phyloP scores from a whole-genome alignment of 2,888 invertebrate species.

The Cataglyphis rosenhaueri region DNA sequence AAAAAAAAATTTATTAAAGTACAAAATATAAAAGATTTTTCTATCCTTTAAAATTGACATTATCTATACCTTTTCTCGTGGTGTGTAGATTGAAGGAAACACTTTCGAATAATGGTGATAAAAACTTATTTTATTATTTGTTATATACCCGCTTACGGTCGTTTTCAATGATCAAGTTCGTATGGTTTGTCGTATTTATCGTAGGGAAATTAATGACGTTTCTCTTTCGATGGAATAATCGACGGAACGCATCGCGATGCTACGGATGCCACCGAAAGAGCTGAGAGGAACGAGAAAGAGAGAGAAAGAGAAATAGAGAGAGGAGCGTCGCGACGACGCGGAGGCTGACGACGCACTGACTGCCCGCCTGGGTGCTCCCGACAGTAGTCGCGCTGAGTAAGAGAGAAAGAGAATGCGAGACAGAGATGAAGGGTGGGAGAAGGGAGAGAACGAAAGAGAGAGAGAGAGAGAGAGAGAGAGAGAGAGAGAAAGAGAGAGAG shows the following conservation, averaged over 20 bases:
- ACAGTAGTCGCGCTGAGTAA: slow-evolving; percentile 60
- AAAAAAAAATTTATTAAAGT: neutral
- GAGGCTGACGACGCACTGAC: slow-evolving; percentile 84
- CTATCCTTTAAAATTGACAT: neutral
- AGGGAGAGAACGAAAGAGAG: slow-evolving; percentile 13
- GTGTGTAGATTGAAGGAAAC: slow-evolving; percentile 20
- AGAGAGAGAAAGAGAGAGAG: slow-evolving; percentile 7
- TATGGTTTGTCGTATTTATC: slow-evolving; percentile 1
- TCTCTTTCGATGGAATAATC: slow-evolving; percentile 28
- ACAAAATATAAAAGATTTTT: neutral
- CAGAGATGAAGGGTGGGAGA: slow-evolving; percentile 59
- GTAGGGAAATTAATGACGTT: slow-evolving; percentile 44
- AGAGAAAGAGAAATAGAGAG: slow-evolving; percentile 35
- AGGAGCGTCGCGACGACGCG: slow-evolving; percentile 81
- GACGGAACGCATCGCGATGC: slow-evolving; percentile 35
- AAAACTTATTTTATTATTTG: slow-evolving; percentile 5
- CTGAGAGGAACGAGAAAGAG: slow-evolving; percentile 34
- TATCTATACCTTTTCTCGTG: slow-evolving; percentile 3
- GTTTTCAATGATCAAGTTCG: slow-evolving; percentile 9
- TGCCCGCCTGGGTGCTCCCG: slow-evolving; percentile 74
- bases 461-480: neutral
- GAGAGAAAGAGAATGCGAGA: slow-evolving; percentile 38
- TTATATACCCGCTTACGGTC: neutral
- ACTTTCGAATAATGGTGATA: neutral
- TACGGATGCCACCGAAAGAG: slow-evolving; percentile 43